Base-by-base conservation (phyloP, 2,113 vertebrate species). In the Podarcis cretensis region DNA sequence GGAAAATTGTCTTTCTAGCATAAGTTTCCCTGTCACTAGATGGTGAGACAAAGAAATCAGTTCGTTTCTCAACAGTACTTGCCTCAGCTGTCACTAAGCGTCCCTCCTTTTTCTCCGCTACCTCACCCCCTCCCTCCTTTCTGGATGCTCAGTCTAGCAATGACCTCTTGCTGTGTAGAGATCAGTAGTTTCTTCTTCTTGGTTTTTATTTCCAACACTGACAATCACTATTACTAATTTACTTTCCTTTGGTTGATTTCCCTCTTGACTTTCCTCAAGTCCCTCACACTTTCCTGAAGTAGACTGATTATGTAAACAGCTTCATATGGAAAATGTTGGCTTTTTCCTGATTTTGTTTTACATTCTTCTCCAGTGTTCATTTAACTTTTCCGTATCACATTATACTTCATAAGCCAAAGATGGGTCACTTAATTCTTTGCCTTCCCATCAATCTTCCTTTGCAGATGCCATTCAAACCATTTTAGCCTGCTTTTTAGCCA, bases 21-120 rank as follows among this genome's bases (percentile, higher is more conserved):
- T 14, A 75, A 14, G 37, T 59, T 90, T 91, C 85, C 88, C 79
- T 89, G 86, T 89, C 84, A 86, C 83, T 88, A 66, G 18, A 5
- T 87, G 43, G 91, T 91, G 79, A 93, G 81, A 95, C 89, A 91
- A 93, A 93, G 89, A 93, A 93, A 89, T 74, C 27, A 81, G 88
- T 81, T 82, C 69, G 87, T 66, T 92, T 93, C 90, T 84, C 89
- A 93, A 68, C 90, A 92, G 73, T 35, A 84, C 84, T 69, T 73
- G 32, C 71, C 81, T 94, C 89, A 90, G 89, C 89, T 92, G 87
- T 88, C 93, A 84, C 81, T 88, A 79, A 88, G 87, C 91, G 71
- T 80, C 75, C 54, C 54, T 71, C 79, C 83, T 77, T n/a, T 63
- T 20, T 63, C 59, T 63, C 59, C 18, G 14, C 18, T 20, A 18